Percentiles rank a stretch among this genome's conserved stretches.
These are phyloP conservation scores for Clarias gariepinus DNA, from an alignment of 2,113 vertebrate species.

Conservation along the genomic window DNA sequence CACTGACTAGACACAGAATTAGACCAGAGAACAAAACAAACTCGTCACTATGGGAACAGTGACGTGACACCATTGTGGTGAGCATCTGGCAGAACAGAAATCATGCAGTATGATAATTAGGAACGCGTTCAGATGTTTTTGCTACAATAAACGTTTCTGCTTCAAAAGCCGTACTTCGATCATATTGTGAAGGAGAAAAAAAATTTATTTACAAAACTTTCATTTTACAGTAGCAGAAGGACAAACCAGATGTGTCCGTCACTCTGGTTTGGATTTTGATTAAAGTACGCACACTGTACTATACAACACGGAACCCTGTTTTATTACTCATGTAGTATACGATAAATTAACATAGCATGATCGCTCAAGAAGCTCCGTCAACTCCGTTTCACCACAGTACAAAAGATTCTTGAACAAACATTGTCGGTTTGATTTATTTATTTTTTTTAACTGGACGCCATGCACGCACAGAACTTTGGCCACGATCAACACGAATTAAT, in stretches of 20 bases:
- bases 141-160: no score
- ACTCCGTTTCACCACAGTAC: no score
- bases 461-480: neutral
- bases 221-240: neutral
- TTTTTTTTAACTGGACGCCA: neutral
- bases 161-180: no score
- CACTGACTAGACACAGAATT: neutral
- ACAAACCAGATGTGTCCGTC: neutral
- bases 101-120: neutral
- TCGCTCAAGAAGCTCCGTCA: neutral
- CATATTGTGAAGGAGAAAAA: no score
- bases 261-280: neutral
- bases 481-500: neutral
- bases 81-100: slow-evolving; percentile 9
- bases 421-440: neutral
- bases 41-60: neutral
- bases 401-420: no score
- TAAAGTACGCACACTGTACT: neutral
- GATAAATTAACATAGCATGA: neutral
- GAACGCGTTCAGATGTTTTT: no score
- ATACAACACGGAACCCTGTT: neutral
- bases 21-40: neutral
- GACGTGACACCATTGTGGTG: neutral
- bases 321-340: neutral
- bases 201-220: neutral